A percentile compares a stretch with the other conserved stretches of the same genome.
These are phyloP conservation scores for Drosophila pseudoananassae DNA, from an alignment of 1,140 invertebrate species.

Conservation along the genomic window DNA sequence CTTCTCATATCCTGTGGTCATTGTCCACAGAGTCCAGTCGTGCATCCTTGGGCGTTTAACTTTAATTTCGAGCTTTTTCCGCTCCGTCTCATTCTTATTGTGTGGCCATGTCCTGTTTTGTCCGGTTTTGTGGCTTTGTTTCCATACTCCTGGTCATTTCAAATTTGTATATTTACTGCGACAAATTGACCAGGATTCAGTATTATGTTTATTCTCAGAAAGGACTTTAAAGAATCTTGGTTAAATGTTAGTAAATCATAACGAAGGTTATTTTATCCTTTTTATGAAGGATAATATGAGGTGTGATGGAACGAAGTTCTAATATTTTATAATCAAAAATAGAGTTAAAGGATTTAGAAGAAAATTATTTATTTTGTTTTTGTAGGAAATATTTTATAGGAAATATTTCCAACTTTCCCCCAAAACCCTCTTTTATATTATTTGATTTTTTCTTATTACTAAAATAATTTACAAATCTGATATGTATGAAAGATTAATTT, in stretches of 20 bases:
- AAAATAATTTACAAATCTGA: no score
- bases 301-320: no score
- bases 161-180: slow-evolving; percentile 67
- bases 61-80: slow-evolving; percentile 84
- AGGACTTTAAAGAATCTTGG: slow-evolving; percentile 38
- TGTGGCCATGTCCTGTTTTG: slow-evolving; percentile 64
- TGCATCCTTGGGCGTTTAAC: slow-evolving; percentile 83
- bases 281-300: no score
- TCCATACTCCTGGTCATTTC: slow-evolving; percentile 70
- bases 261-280: slow-evolving; percentile 45
- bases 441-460: no score
- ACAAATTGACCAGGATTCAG: slow-evolving; percentile 59
- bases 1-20: slow-evolving; percentile 18
- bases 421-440: no score
- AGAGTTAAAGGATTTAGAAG: no score
- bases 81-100: slow-evolving; percentile 79
- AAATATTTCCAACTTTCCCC: no score
- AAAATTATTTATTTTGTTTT: no score
- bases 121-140: slow-evolving; percentile 59
- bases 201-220: slow-evolving; percentile 34
- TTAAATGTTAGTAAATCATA: slow-evolving; percentile 57
- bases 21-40: slow-evolving; percentile 67
- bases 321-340: no score
- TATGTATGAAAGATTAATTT: no score
- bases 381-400: no score